Base-by-base conservation (phyloP, 2,888 invertebrate species). In the Mimachlamys varia region DNA sequence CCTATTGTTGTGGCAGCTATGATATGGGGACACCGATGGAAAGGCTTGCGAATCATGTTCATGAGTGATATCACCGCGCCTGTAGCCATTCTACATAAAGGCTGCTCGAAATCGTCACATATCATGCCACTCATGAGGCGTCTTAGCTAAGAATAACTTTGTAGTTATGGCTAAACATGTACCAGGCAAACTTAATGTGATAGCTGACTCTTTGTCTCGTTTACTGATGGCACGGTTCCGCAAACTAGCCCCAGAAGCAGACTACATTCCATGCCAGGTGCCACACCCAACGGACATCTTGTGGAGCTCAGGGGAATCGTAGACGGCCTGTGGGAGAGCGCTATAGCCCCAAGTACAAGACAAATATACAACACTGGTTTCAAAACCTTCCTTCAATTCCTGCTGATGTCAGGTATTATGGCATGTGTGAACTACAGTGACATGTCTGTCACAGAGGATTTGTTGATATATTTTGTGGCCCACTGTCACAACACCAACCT, bases 131-230 rank as follows among this genome's bases (percentile, higher is more conserved):
- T 37, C 44, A 91, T 90, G 91, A 87, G 91, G 53, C 88, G 62
- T 5, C 53, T 90, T 22, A 22, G 62, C 88, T 44, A 76, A 44
- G 53, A 37, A 88, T 19, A 90, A 89, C 37, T 91, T 33, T 55
- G 50, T 87, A 38, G 49, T 91, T 7, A 13, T 13, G 89, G 88
- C 91, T 33, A 44, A 91, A 89, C 89, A 89, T 90, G 55, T 90
- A 50, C 89, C 90, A 58, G 90, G 91, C 27, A 62, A 89, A 17
- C n/a, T n/a, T 2, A 91, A 91, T 38, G 1, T 33, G 27, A 90
- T 90, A 22, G 89, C 91, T 55, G 91, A 90, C 62, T 88, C 90
- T 62, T 50, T 90, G 15, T 90, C 91, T 91, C 91, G 91, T 88
- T 90, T 91, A 44, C 89, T 90, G 90, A 91, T 91, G 88, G 27